Conservation (phyloP, 2,113 vertebrate genomes). For the Triplophysa dalaica region DNA sequence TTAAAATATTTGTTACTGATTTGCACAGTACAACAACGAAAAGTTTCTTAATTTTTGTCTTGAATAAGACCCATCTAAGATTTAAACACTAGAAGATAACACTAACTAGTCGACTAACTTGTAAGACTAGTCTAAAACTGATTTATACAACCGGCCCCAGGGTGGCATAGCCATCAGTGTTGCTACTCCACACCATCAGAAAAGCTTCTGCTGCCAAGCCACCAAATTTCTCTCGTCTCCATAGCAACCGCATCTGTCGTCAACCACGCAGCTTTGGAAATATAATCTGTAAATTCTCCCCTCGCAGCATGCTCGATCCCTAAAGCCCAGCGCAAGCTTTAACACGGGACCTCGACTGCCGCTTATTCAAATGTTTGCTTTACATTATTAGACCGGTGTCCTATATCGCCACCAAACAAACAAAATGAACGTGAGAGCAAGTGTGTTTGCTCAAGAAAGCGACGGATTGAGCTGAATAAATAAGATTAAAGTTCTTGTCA, state of each 20-base stretch:
- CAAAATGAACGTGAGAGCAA: slow-evolving; percentile 25
- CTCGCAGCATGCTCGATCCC: slow-evolving; percentile 37
- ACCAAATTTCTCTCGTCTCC: slow-evolving; percentile 42
- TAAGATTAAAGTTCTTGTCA: slow-evolving; percentile 48
- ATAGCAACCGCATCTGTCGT: slow-evolving; percentile 51
- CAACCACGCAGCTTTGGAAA: slow-evolving; percentile 50
- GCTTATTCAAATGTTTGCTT: slow-evolving; percentile 43
- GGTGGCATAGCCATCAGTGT: slow-evolving; percentile 30
- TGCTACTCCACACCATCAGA: slow-evolving; percentile 17
- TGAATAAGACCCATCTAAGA: no score
- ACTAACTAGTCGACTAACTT: no score
- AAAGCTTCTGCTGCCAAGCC: slow-evolving; percentile 45
- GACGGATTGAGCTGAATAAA: slow-evolving; percentile 43
- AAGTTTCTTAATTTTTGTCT: no score
- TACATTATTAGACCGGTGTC: slow-evolving; percentile 36
- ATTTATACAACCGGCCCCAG: background rate
- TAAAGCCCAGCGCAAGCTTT: slow-evolving; percentile 32
- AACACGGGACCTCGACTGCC: slow-evolving; percentile 25
- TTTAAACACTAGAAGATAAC: no score
- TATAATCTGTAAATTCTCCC: slow-evolving; percentile 43
- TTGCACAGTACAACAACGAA: no score
- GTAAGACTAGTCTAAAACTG: no score
- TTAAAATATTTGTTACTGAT: no score
- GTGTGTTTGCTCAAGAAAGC: slow-evolving; percentile 53
- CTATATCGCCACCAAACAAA: slow-evolving; percentile 47